These are phyloP conservation scores for Alectura lathami DNA, from an alignment of 2,113 vertebrate genomes.

Conservation along the genomic window DNA sequence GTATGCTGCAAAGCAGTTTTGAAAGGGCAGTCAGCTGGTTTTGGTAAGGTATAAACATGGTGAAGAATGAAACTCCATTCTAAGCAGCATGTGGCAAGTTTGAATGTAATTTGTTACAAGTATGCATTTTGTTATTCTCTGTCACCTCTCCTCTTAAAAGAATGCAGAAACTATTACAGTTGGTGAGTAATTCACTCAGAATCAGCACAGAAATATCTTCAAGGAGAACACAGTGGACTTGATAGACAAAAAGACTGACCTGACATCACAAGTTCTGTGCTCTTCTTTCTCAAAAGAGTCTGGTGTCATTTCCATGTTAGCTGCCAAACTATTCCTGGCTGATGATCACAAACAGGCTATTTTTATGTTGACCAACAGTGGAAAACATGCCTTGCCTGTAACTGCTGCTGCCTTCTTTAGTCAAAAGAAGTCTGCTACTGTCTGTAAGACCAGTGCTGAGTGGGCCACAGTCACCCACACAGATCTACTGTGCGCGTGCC, in stretches of 20 bases:
- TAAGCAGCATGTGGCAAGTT: neutral
- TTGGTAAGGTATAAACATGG: neutral
- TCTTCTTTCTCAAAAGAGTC: constrained; percentile 13
- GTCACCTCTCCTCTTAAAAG: neutral
- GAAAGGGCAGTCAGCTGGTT: neutral
- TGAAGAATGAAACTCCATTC: neutral
- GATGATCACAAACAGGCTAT: constrained; percentile 50
- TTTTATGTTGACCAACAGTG: constrained; percentile 44
- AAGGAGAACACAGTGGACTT: neutral
- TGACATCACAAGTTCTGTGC: neutral
- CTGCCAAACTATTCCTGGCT: constrained; percentile 55
- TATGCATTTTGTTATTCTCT: neutral
- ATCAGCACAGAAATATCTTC: neutral
- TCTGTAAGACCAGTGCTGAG: neutral
- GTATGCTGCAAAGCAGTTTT: neutral
- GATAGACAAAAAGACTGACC: neutral
- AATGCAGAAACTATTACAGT: neutral
- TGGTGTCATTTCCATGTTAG: constrained; percentile 20
- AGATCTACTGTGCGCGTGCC: neutral
- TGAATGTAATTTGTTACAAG: neutral
- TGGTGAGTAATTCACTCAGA: neutral
- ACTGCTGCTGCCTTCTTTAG: constrained; percentile 53
- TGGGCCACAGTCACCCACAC: neutral
- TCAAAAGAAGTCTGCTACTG: constrained; percentile 6
- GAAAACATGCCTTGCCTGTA: constrained; percentile 45